Conservation (phyloP, 2,888 invertebrate genomes). For the Tetrapedia diversipes region DNA sequence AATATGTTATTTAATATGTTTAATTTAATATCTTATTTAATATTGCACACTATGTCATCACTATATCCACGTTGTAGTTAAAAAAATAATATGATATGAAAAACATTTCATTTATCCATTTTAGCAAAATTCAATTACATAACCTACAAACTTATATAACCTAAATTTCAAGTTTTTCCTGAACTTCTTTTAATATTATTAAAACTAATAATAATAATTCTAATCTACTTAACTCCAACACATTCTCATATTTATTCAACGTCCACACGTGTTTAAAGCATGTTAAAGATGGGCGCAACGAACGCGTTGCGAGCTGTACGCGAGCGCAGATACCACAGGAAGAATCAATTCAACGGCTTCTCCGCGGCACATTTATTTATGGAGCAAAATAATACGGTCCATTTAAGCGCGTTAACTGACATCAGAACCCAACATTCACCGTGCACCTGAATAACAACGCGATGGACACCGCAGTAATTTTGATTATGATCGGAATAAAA, state of each 20-base stretch:
- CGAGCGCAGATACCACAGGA: constrained; percentile 32
- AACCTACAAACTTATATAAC: too few species aligned
- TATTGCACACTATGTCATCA: too few species aligned
- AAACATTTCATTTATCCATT: too few species aligned
- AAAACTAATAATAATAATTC: too few species aligned
- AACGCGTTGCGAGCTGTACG: not conserved
- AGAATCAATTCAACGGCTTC: constrained; percentile 46
- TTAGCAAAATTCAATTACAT: too few species aligned
- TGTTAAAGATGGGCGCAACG: not conserved
- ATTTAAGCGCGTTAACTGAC: constrained; percentile 25
- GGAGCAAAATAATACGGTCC: constrained; percentile 30
- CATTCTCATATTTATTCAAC: not conserved
- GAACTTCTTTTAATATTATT: too few species aligned
- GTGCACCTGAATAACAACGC: not conserved
- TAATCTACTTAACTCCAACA: too few species aligned
- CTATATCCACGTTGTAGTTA: too few species aligned
- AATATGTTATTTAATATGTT: too few species aligned
- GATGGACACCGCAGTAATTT: not conserved
- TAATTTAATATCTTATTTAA: too few species aligned
- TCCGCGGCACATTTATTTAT: constrained; percentile 33
- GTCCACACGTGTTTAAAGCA: not conserved
- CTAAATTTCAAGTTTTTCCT: too few species aligned
- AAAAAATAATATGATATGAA: too few species aligned
- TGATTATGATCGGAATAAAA: constrained; percentile 1
- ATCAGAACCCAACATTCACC: not conserved